A percentile compares a stretch with the other conserved stretches of the same genome.
Conservation (phyloP, 2,797 vertebrate species). For the Mus spretus region DNA sequence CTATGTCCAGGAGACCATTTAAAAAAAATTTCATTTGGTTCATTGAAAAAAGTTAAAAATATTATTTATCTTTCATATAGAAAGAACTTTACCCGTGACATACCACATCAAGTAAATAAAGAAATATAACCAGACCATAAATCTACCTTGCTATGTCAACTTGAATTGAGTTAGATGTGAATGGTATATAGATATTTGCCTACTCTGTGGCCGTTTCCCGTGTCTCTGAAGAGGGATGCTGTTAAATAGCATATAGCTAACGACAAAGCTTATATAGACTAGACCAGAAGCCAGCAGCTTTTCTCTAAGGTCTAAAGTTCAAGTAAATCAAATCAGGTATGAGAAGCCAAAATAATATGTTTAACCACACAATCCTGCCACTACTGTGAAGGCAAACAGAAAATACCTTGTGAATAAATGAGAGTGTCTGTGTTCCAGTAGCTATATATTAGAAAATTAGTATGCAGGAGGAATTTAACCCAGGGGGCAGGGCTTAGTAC, state of each 20-base stretch:
- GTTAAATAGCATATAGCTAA: neutral
- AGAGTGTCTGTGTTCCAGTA: neutral
- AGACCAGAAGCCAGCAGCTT: neutral
- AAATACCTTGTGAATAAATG: neutral
- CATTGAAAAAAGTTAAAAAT: neutral
- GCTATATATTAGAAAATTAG: neutral
- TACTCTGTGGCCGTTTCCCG: neutral
- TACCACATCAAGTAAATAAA: neutral
- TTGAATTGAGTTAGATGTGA: neutral
- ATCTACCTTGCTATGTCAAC: neutral
- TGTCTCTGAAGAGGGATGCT: neutral
- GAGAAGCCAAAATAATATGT: neutral
- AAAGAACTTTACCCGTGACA: neutral
- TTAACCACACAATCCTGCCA: slow-evolving; percentile 20
- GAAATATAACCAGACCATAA: neutral
- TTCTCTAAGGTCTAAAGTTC: neutral
- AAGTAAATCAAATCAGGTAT: slow-evolving; percentile 32
- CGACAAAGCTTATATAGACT: neutral
- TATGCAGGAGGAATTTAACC: neutral
- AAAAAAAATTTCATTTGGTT: neutral
- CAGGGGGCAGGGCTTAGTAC: neutral
- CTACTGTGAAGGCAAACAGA: neutral
- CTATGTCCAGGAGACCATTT: neutral
- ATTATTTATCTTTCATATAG: neutral
- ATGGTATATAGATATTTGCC: neutral